Percentiles rank a stretch among this genome's conserved stretches.
Evolutionary conservation across 2,797 vertebrate genomes (phyloP).

Genomic region (Cynodonichthys magdalenae): DNA sequence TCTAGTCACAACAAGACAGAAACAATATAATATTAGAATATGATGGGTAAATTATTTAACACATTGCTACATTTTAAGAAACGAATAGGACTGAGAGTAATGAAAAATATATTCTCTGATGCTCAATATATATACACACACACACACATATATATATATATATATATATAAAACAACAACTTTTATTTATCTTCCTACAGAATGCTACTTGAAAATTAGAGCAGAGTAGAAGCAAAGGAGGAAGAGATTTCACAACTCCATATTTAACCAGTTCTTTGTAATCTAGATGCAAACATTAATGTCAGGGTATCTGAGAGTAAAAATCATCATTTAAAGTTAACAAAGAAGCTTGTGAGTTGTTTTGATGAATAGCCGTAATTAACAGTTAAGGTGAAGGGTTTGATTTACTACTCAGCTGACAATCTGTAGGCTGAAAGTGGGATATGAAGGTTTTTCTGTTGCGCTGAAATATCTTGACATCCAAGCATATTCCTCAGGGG

Average conservation of each 20-base stretch:
- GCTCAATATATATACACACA: too few relatives aligned
- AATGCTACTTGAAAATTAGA: neutral
- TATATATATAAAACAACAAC: too few relatives aligned
- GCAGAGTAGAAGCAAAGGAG: neutral
- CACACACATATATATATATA: too few relatives aligned
- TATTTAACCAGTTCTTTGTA: slow-evolving; percentile 3
- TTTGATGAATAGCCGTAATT: slow-evolving; percentile 28
- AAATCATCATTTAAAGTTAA: slow-evolving; percentile 21
- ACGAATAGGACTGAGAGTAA: too few relatives aligned
- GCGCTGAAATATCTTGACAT: slow-evolving; percentile 35
- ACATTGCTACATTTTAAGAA: too few relatives aligned
- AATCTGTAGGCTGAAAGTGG: slow-evolving; percentile 30
- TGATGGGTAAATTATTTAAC: too few relatives aligned
- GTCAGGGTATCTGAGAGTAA: slow-evolving; percentile 19
- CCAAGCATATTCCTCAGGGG: slow-evolving; percentile 28
- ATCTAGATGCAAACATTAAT: slow-evolving; percentile 4
- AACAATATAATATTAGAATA: too few relatives aligned
- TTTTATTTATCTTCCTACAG: neutral
- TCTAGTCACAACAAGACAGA: too few relatives aligned
- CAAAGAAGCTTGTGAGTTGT: slow-evolving; percentile 26
- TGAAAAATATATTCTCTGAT: too few relatives aligned
- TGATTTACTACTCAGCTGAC: slow-evolving; percentile 37
- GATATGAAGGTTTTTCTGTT: slow-evolving; percentile 15
- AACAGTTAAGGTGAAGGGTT: slow-evolving; percentile 32
- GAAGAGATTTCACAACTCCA: neutral